Percentiles rank a stretch among this genome's conserved stretches.
Evolutionary conservation across 2,888 invertebrate species (phyloP).

Genomic region (Erpobdella octoculata): DNA sequence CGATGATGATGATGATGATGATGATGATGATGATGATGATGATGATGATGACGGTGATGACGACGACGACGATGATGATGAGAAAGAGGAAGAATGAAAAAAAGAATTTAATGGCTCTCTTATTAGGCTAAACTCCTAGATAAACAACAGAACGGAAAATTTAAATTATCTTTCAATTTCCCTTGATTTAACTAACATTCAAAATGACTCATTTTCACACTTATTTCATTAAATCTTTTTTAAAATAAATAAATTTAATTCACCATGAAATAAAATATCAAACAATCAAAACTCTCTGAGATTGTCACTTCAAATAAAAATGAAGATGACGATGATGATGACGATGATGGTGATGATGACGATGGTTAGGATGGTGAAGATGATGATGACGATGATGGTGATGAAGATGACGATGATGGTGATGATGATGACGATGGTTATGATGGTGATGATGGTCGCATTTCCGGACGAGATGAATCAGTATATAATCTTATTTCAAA

Average conservation of each 20-base stretch:
- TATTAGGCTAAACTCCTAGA: too few relatives aligned
- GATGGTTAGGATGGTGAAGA: background rate
- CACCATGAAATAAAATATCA: too few relatives aligned
- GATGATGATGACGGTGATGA: too few relatives aligned
- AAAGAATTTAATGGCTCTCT: too few relatives aligned
- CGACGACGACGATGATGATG: background rate
- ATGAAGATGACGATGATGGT: conserved; percentile 6
- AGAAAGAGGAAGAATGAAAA: too few relatives aligned
- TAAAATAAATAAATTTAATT: too few relatives aligned
- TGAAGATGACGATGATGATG: background rate
- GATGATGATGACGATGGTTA: conserved; percentile 39
- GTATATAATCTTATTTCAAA: background rate
- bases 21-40: conserved; percentile 20
- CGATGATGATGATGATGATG: conserved; percentile 16
- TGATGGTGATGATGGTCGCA: background rate
- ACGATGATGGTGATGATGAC: background rate
- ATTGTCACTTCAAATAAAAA: background rate
- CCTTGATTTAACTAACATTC: too few relatives aligned
- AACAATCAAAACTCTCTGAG: too few relatives aligned
- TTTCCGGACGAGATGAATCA: background rate
- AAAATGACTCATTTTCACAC: too few relatives aligned
- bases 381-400: background rate
- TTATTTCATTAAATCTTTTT: too few relatives aligned
- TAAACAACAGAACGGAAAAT: too few relatives aligned
- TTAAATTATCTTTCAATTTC: too few relatives aligned